A percentile compares a stretch with the other conserved stretches of the same genome.
These are phyloP conservation scores for Grammomys surdaster DNA, from an alignment of 2,113 vertebrate species.

Conservation along the genomic window DNA sequence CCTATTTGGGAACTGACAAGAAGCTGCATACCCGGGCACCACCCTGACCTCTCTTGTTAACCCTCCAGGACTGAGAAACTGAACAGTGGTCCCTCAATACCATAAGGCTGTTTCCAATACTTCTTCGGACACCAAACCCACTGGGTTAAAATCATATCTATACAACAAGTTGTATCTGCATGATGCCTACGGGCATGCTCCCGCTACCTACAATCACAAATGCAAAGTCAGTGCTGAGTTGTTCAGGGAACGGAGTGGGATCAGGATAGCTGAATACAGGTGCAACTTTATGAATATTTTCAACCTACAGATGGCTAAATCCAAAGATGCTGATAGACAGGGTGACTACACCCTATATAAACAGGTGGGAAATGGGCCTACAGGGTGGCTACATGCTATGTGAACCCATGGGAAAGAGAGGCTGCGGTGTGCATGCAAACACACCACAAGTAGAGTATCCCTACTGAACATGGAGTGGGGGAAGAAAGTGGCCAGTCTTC, in stretches of 20 bases:
- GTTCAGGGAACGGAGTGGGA: not conserved
- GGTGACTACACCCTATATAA: no score
- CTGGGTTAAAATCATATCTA: not conserved
- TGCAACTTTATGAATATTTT: not conserved
- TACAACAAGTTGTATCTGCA: accelerated
- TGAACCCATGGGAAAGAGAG: not conserved
- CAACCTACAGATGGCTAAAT: not conserved
- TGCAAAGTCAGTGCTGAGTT: not conserved
- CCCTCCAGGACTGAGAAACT: not conserved
- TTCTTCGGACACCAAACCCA: not conserved
- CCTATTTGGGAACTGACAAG: no score
- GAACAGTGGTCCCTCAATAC: not conserved
- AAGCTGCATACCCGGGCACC: no score
- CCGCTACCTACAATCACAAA: not conserved
- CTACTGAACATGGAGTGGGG: accelerated
- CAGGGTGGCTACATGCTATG: not conserved
- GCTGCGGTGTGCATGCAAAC: accelerated
- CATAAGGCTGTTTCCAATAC: not conserved
- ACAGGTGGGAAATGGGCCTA: not conserved
- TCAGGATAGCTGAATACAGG: no score
- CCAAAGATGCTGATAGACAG: not conserved
- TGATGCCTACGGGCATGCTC: not conserved
- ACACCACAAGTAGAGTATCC: accelerated
- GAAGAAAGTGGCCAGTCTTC: accelerated
- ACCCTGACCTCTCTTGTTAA: not conserved